A percentile compares a stretch with the other conserved stretches of the same genome.
phyloP scores from a whole-genome alignment of 2,888 invertebrate genomes.

The Torymus texanus region DNA sequence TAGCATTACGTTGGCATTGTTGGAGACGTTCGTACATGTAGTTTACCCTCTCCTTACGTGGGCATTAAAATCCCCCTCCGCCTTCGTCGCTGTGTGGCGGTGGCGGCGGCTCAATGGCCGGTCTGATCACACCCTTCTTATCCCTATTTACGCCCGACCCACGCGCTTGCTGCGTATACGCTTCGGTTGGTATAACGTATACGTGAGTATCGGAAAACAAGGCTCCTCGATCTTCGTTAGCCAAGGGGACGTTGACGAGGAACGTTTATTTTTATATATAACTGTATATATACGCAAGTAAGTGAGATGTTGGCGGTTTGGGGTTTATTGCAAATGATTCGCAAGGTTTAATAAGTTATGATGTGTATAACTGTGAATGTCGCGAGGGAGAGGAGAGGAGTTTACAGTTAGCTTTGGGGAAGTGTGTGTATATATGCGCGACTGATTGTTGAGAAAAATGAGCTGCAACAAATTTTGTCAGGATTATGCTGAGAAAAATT shows the following conservation, averaged over 20 bases:
- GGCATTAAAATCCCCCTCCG: slow-evolving; percentile 26
- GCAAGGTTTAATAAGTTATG: too few relatives aligned
- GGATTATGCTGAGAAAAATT: too few relatives aligned
- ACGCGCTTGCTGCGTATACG: slow-evolving; percentile 4
- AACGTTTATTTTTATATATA: background rate
- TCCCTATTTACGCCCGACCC: slow-evolving; percentile 62
- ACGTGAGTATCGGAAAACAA: slow-evolving; percentile 12
- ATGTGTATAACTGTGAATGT: too few relatives aligned
- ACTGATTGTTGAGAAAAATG: too few relatives aligned
- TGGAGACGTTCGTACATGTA: slow-evolving; percentile 41
- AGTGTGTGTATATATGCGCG: too few relatives aligned
- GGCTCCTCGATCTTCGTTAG: slow-evolving; percentile 40
- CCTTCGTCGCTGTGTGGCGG: too few relatives aligned
- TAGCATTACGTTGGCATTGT: slow-evolving; percentile 71
- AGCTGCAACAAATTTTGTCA: too few relatives aligned
- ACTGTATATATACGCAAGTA: too few relatives aligned
- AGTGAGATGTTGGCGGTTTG: too few relatives aligned
- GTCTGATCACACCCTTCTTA: slow-evolving; percentile 61
- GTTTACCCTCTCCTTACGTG: slow-evolving; percentile 56
- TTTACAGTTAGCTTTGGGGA: too few relatives aligned
- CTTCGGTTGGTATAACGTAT: slow-evolving; percentile 24
- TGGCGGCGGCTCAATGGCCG: slow-evolving; percentile 59
- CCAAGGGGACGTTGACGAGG: background rate
- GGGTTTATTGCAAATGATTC: too few relatives aligned
- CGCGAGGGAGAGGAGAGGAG: too few relatives aligned